Evolutionary conservation across 2,888 invertebrate species (phyloP).

Genomic region (Andrena haemorrhoa): DNA sequence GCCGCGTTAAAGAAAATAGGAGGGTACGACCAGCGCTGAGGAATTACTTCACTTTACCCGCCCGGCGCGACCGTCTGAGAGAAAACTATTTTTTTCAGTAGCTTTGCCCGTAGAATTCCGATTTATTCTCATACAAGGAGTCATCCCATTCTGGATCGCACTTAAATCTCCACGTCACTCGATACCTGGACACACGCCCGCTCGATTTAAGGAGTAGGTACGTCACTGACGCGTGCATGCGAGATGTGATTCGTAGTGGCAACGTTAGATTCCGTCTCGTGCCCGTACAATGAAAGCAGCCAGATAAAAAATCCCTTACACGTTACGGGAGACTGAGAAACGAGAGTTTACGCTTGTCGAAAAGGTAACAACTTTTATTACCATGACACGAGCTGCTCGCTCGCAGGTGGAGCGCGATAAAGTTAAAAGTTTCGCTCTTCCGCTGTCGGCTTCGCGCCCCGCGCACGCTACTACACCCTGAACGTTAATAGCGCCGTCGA

Average conservation of each 20-base stretch:
- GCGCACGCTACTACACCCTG: not conserved
- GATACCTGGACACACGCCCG: too few species aligned
- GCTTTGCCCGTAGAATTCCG: not conserved
- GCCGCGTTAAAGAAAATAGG: not conserved
- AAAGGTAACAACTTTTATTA: constrained; percentile 51
- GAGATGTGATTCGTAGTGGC: constrained; percentile 2
- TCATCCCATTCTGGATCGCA: too few species aligned
- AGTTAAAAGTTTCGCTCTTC: constrained; percentile 42
- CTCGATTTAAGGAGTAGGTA: not conserved
- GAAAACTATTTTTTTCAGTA: not conserved
- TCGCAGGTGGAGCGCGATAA: constrained; percentile 11
- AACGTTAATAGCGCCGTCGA: constrained; percentile 14
- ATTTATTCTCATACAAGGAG: too few species aligned
- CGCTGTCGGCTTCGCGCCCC: not conserved
- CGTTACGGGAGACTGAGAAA: constrained; percentile 25
- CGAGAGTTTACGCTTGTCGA: constrained; percentile 39
- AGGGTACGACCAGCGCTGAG: not conserved
- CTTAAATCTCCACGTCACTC: too few species aligned
- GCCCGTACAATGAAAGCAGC: constrained; percentile 10
- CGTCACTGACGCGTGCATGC: not conserved
- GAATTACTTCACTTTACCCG: not conserved
- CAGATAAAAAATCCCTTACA: constrained; percentile 35
- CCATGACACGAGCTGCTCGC: constrained; percentile 18
- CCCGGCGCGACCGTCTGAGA: not conserved
- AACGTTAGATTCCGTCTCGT: constrained; percentile 11